Percentiles rank a stretch among this genome's conserved stretches.
Conservation (phyloP, 2,113 vertebrate genomes). For the Rynchops niger region DNA sequence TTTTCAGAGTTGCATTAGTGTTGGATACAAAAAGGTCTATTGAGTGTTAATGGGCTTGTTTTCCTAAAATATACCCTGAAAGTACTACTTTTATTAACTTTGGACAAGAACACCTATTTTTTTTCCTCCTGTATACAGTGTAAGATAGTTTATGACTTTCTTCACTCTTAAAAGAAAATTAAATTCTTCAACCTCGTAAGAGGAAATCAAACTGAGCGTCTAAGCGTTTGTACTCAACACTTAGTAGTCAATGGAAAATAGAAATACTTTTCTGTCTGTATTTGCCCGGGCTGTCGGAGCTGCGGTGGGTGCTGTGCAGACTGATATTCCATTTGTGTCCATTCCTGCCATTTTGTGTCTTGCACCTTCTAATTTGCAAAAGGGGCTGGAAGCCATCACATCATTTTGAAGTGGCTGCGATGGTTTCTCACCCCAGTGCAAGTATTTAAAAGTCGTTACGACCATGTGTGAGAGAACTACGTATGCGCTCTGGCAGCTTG, state of each 20-base stretch:
- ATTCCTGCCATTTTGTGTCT: not conserved
- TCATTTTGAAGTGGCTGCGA: slow-evolving; percentile 4
- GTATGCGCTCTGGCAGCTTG: fast-evolving
- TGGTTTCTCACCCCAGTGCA: slow-evolving; percentile 14
- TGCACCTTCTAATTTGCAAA: not conserved
- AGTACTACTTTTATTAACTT: not conserved
- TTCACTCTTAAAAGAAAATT: not conserved
- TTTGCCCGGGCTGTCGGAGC: not conserved
- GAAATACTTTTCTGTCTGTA: not conserved
- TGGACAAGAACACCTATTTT: not conserved
- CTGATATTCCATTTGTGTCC: not conserved
- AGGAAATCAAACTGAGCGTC: not conserved
- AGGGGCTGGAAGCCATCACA: not conserved
- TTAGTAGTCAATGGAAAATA: not conserved
- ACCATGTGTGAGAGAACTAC: not conserved
- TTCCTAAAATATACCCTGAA: not conserved
- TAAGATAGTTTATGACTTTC: not conserved
- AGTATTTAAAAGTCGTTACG: not conserved
- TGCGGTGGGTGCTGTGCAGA: not conserved
- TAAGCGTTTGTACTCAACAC: not conserved
- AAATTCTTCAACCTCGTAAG: not conserved
- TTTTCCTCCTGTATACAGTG: not conserved
- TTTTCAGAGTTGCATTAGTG: not conserved
- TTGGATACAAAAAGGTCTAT: not conserved
- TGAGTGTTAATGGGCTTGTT: not conserved